Evolutionary conservation across 2,113 vertebrate genomes (phyloP).

Genomic region (Falcunculus frontatus): DNA sequence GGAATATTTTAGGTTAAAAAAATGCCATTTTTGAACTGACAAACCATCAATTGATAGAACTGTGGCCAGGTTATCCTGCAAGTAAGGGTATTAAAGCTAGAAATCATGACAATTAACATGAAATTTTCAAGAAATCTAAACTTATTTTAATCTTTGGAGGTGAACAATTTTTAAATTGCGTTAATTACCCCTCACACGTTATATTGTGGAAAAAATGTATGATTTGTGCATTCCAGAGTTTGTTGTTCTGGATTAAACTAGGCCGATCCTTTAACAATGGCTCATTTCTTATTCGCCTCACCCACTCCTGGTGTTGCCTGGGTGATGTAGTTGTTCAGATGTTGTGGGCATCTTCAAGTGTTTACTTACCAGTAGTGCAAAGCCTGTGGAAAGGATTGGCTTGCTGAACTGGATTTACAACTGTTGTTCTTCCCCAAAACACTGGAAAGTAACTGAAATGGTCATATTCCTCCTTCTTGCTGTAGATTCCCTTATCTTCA

Average conservation of each 20-base stretch:
- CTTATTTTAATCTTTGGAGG: not conserved
- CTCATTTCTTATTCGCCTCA: not conserved
- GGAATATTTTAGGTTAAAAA: not conserved
- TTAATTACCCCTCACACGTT: not conserved
- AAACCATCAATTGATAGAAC: rapidly evolving
- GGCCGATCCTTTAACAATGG: not conserved
- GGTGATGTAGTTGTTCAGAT: not conserved
- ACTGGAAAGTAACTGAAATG: not conserved
- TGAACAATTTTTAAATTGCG: not conserved
- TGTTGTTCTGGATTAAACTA: not conserved
- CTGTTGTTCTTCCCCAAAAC: not conserved
- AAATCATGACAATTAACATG: not conserved
- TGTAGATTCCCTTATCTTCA: not conserved
- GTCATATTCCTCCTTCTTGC: not conserved
- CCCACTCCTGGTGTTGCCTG: not conserved
- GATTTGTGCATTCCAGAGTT: not conserved
- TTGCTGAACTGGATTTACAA: not conserved
- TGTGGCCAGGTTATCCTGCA: not conserved
- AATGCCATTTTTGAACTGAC: not conserved
- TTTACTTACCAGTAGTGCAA: conserved; percentile 7
- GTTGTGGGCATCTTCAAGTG: not conserved
- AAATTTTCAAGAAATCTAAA: not conserved
- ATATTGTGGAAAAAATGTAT: not conserved
- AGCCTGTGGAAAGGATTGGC: not conserved
- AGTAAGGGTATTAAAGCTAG: not conserved